Evolutionary conservation across 2,888 invertebrate species (phyloP).

Genomic region (Kryphioiulus occultus): DNA sequence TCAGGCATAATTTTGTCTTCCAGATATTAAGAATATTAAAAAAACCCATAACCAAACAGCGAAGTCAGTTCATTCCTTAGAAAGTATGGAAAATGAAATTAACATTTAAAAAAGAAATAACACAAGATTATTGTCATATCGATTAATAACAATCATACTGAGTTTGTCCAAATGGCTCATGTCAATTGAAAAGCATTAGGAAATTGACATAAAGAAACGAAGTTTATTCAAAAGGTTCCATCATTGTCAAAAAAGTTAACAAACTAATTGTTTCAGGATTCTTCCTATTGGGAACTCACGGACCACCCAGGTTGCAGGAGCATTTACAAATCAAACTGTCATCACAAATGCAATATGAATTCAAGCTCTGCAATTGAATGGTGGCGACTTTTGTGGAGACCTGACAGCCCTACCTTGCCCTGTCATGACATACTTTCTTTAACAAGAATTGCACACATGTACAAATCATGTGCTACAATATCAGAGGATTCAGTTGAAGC

Average conservation of each 20-base stretch:
- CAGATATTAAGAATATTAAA: too few relatives aligned
- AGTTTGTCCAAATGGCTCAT: too few relatives aligned
- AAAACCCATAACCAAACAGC: too few relatives aligned
- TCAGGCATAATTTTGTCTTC: too few relatives aligned
- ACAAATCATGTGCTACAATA: background rate
- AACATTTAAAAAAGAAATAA: too few relatives aligned
- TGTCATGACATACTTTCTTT: conserved; percentile 26
- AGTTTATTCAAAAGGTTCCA: background rate
- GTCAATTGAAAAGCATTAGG: too few relatives aligned
- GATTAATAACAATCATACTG: too few relatives aligned
- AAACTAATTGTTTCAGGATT: background rate
- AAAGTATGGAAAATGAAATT: too few relatives aligned
- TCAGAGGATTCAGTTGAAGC: background rate
- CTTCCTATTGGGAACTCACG: background rate
- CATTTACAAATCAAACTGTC: background rate
- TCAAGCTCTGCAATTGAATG: background rate
- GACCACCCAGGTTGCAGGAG: background rate
- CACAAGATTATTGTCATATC: too few relatives aligned
- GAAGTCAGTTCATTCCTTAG: too few relatives aligned
- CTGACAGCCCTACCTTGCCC: conserved; percentile 30
- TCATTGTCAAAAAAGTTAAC: too few relatives aligned
- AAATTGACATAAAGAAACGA: background rate
- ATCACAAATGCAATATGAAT: background rate
- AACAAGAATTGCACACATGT: background rate
- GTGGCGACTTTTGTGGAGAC: background rate